Conservation (phyloP, 35 echinoderm and acorn worm genomes). For the Acanthaster planci region DNA sequence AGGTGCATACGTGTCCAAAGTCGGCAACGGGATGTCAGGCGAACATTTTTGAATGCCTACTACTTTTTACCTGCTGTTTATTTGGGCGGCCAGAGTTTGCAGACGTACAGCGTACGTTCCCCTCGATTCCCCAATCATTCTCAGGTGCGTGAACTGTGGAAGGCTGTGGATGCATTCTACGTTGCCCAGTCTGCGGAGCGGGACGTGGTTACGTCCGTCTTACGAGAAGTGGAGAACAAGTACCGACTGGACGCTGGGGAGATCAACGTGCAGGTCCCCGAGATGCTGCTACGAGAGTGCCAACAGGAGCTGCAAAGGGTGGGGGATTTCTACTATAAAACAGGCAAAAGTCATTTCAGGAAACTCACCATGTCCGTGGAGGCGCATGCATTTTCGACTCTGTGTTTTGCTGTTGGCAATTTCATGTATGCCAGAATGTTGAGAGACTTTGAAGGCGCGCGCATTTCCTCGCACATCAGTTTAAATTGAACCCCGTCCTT, state of each 20-base stretch:
- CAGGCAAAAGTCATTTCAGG: no score
- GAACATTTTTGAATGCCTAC: not conserved
- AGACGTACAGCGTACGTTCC: not conserved
- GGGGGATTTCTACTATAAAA: not conserved
- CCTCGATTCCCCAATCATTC: not conserved
- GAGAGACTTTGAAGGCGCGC: no score
- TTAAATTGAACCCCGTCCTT: no score
- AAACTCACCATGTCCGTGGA: no score
- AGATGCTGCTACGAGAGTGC: slow-evolving; percentile 89
- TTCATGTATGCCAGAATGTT: no score
- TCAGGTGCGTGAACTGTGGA: slow-evolving; percentile 90
- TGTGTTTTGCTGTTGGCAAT: no score
- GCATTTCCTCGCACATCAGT: no score
- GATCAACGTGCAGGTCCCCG: slow-evolving; percentile 87
- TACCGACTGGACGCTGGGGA: slow-evolving; percentile 81
- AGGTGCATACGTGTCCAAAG: no score
- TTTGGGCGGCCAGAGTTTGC: no score
- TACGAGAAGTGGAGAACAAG: slow-evolving; percentile 51
- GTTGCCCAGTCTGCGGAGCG: slow-evolving; percentile 59
- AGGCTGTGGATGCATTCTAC: slow-evolving; percentile 48
- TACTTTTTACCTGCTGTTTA: not conserved
- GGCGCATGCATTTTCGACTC: no score
- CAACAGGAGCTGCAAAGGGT: slow-evolving; percentile 92
- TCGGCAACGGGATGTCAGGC: no score
- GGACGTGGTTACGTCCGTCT: slow-evolving; percentile 75